Evolutionary conservation across 2,797 vertebrate species (phyloP), one percentile per base, ranked within the genome.

Genomic region (Neosilurus hyrtlii): DNA sequence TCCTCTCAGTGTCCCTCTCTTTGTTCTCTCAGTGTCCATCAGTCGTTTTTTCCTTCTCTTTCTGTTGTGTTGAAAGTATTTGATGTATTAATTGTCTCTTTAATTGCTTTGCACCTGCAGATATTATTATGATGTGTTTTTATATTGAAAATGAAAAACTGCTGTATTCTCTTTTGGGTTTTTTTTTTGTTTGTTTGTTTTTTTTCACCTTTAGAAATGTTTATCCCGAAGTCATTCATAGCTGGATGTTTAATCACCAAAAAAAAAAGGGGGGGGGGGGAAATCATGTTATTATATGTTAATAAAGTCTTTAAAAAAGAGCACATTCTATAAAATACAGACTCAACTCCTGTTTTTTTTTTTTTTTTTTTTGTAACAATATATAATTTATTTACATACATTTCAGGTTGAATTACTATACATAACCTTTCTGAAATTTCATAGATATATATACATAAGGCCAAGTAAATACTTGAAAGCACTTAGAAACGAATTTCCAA

Each of bases 331-430:
- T 35, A 0, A 75, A 79, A 79, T 30, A 43, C 81, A 81, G 72
- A 89, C 87, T 87, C 88, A 90, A 91, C 90, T 91, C 80, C 11
- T 75, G 30, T 43, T 88, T 90, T 59, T 92, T 92, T 92, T 94
- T 63, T 63, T n/a, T 26, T 11, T 65, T 26, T 88, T 90, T 59
- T 92, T 92, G 93, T 94, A 95, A 95, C 94, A 95, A 95, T 95
- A 97, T 97, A 97, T 97, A 96, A 96, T 98, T 97, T 98, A 99
- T 99, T 99, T 99, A 99, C 98, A 98, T 95, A 96, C 95, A 96
- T 96, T 96, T 97, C 95, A 94, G 95, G 95, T 96, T 97, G 95
- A 97, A 97, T 97, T 97, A 96, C 96, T 97, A 96, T 93, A 95
- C 93, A 96, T 94, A 59, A 95, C 94, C 93, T 94, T 95, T 95